Conservation (phyloP, 2,113 vertebrate species). For the Marcusenius ussheri region DNA sequence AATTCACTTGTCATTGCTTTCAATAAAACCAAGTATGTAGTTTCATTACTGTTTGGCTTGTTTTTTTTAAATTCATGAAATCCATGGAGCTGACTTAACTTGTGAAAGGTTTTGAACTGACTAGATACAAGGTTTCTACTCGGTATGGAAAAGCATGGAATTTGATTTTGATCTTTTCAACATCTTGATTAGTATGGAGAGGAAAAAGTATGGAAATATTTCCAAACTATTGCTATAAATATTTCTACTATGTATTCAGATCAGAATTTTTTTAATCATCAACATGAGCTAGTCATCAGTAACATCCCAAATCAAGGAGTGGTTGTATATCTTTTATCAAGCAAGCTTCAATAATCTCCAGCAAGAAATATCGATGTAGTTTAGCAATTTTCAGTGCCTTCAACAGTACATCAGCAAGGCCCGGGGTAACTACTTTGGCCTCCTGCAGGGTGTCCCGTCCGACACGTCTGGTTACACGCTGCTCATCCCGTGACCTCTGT, state of each 20-base stretch:
- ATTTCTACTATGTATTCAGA: background rate
- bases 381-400: background rate
- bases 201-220: background rate
- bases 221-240: background rate
- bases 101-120: background rate
- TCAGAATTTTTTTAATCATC: background rate
- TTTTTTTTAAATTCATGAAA: background rate
- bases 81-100: background rate
- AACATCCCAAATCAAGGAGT: background rate
- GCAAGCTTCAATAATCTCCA: background rate
- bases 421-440: slow-evolving; percentile 71
- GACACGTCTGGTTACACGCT: slow-evolving; percentile 71
- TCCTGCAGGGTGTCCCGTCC: slow-evolving; percentile 74
- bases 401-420: slow-evolving; percentile 68
- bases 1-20: slow-evolving; percentile 44
- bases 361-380: background rate
- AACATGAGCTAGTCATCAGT: background rate
- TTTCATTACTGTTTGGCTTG: background rate
- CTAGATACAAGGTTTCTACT: background rate
- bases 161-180: background rate
- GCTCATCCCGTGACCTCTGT: background rate
- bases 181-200: background rate
- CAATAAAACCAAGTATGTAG: slow-evolving; percentile 47
- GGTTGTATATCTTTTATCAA: background rate
- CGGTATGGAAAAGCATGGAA: background rate